Conservation (phyloP, 2,888 invertebrate genomes). For the Pegoplata infirma region DNA sequence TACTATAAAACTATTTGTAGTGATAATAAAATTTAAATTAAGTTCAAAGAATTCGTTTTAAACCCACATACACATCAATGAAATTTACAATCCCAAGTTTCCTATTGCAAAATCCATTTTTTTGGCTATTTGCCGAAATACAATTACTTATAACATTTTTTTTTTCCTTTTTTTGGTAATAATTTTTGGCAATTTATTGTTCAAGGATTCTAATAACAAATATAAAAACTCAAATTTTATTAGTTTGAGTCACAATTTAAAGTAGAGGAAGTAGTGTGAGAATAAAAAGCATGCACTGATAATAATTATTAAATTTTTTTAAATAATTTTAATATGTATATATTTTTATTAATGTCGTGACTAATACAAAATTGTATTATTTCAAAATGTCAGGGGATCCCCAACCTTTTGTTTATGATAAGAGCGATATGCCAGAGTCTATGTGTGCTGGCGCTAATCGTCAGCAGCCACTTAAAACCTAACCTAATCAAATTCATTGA, state of each 20-base stretch:
- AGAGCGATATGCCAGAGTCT: too few relatives aligned
- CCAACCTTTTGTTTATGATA: not conserved
- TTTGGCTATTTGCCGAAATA: conserved; percentile 52
- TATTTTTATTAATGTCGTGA: not conserved
- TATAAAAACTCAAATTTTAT: not conserved
- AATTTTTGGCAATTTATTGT: conserved; percentile 22
- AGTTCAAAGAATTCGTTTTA: not conserved
- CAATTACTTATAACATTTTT: conserved; percentile 15
- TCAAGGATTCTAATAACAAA: conserved; percentile 26
- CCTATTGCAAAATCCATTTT: conserved; percentile 9
- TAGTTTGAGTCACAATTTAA: not conserved
- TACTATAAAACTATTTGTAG: not conserved
- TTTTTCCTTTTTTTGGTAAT: not conserved
- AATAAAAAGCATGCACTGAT: not conserved
- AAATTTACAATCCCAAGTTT: too few relatives aligned
- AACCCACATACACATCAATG: not conserved
- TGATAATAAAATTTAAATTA: not conserved
- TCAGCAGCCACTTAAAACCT: too few relatives aligned
- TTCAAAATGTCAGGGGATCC: not conserved
- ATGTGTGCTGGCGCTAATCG: too few relatives aligned
- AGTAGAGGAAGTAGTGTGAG: too few relatives aligned
- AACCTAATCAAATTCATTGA: too few relatives aligned
- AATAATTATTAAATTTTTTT: not conserved
- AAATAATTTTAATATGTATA: not conserved
- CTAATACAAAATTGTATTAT: not conserved